Evolutionary conservation across 2,797 vertebrate species (phyloP).

Genomic region (Thripadectes ignobilis): DNA sequence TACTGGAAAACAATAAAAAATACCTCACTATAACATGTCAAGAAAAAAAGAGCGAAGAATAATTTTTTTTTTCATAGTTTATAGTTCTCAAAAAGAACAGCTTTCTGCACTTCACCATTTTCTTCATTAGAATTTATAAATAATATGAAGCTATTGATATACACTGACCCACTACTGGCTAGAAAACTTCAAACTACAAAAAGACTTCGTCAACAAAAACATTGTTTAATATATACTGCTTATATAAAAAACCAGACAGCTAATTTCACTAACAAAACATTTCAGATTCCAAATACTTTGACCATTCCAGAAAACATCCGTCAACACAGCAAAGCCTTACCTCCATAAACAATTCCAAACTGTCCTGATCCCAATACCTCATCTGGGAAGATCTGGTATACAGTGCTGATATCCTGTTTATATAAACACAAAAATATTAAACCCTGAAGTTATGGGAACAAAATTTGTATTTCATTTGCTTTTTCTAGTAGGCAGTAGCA

Average conservation of each 20-base stretch:
- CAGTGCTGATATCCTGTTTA: constrained; percentile 92
- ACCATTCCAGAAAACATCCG: neutral
- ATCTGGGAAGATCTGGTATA: constrained; percentile 98
- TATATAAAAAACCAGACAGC: neutral
- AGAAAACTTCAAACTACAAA: neutral
- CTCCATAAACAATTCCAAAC: constrained; percentile 98
- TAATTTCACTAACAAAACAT: neutral
- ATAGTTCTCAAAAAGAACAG: neutral
- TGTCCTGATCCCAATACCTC: constrained; percentile 96
- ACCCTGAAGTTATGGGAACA: neutral
- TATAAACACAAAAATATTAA: constrained; percentile 45
- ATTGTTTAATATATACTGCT: neutral
- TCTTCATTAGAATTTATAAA: neutral
- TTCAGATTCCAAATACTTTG: neutral
- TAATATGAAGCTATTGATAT: neutral
- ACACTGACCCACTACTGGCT: neutral
- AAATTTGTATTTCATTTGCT: neutral
- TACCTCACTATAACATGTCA: neutral
- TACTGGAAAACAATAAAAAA: neutral
- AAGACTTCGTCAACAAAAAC: neutral
- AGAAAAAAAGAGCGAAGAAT: neutral
- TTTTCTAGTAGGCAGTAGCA: neutral
- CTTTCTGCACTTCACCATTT: neutral
- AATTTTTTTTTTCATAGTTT: neutral
- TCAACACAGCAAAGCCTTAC: constrained; percentile 70